Percentiles rank a stretch among this genome's conserved stretches.
These are phyloP conservation scores for Macroteleia sp. DNA, from an alignment of 2,888 invertebrate genomes.

Conservation along the genomic window DNA sequence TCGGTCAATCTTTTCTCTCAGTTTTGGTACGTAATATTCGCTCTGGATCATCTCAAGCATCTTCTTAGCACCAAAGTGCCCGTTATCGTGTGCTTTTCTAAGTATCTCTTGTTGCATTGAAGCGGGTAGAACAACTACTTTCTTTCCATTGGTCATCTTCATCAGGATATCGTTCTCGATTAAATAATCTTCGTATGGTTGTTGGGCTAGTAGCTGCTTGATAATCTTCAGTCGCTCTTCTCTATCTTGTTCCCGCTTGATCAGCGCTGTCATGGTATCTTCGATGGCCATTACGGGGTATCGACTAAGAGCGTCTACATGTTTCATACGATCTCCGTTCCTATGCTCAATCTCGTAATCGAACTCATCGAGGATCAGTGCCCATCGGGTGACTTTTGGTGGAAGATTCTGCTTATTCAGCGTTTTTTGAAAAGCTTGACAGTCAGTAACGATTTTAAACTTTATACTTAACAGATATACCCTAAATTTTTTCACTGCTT, in stretches of 20 bases:
- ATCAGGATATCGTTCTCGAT: constrained; percentile 3
- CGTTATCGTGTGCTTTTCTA: constrained; percentile 28
- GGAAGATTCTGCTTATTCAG: constrained; percentile 13
- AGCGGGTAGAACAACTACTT: constrained; percentile 15
- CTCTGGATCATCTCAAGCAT: constrained; percentile 36
- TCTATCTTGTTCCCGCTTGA: constrained; percentile 28
- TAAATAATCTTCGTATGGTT: constrained; percentile 35
- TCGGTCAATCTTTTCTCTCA: constrained; percentile 40
- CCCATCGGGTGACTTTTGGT: constrained; percentile 1
- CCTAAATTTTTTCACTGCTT: not conserved
- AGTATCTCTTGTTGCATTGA: constrained; percentile 35
- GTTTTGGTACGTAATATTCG: constrained; percentile 47
- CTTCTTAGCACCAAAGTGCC: constrained; percentile 49
- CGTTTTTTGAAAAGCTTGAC: not conserved
- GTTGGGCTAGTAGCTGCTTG: not conserved
- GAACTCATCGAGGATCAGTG: not conserved
- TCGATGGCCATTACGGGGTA: constrained; percentile 38
- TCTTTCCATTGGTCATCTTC: not conserved
- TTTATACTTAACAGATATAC: not conserved
- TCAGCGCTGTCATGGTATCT: constrained; percentile 16
- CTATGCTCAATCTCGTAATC: constrained; percentile 9
- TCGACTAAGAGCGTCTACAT: constrained; percentile 53
- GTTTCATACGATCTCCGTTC: not conserved
- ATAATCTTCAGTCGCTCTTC: not conserved
- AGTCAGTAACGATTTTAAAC: no score